phyloP scores from a whole-genome alignment of 35 echinoderm and acorn worm genomes.

The Ptychodera flava region DNA sequence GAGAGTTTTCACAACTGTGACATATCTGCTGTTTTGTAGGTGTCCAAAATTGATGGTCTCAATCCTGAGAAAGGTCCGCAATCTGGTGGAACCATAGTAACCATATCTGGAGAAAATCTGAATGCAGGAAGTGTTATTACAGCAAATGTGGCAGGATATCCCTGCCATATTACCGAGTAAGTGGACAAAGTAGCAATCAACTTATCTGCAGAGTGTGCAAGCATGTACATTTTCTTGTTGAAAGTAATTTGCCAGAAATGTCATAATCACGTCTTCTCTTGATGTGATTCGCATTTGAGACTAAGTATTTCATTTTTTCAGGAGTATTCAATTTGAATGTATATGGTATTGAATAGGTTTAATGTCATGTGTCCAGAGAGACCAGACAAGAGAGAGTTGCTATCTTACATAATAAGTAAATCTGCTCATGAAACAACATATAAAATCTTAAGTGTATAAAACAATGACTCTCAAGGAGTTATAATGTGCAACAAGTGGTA shows the following conservation, averaged over 20 bases:
- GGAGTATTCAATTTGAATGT: too few species aligned
- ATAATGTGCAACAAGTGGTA: background rate
- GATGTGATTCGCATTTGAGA: background rate
- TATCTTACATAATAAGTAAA: too few species aligned
- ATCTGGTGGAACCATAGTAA: constrained; percentile 38
- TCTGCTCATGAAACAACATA: background rate
- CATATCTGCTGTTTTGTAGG: background rate
- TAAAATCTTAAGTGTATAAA: background rate
- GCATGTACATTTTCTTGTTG: too few species aligned
- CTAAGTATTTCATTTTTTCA: too few species aligned
- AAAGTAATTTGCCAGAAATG: too few species aligned
- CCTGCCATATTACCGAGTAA: constrained; percentile 39
- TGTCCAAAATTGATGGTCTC: constrained; percentile 25
- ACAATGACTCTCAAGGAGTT: background rate
- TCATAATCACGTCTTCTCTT: background rate
- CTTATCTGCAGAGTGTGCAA: too few species aligned
- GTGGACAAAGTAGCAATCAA: background rate
- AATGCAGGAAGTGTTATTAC: constrained; percentile 38
- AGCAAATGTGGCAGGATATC: background rate
- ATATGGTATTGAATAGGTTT: too few species aligned
- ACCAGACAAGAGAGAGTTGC: too few species aligned
- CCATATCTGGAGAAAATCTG: constrained; percentile 34
- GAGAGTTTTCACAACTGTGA: background rate
- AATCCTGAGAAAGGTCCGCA: constrained; percentile 22
- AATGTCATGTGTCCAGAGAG: too few species aligned